These are phyloP conservation scores for Carassius carassius DNA, from an alignment of 2,113 vertebrate genomes.

Conservation along the genomic window DNA sequence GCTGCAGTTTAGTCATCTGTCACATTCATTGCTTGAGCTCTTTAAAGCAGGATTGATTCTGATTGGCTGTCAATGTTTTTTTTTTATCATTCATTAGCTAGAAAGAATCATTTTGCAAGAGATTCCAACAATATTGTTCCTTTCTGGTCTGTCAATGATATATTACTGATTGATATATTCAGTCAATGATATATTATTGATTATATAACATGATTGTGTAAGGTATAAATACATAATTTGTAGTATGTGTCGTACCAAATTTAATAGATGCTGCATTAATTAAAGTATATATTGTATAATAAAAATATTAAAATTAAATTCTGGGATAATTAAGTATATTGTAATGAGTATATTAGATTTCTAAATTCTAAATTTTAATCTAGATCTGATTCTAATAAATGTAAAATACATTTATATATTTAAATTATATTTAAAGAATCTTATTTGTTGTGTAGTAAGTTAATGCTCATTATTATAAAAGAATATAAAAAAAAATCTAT, in stretches of 20 bases:
- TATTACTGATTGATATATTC: background rate
- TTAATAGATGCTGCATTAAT: background rate
- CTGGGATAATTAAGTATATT: no score
- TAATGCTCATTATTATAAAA: background rate
- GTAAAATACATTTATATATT: background rate
- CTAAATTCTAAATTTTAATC: no score
- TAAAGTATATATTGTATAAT: background rate
- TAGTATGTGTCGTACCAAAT: background rate
- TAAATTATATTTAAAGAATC: background rate
- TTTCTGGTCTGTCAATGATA: background rate
- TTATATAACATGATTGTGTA: no score
- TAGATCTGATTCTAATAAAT: background rate
- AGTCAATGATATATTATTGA: no score
- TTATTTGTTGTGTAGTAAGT: background rate
- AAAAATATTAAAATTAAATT: background rate
- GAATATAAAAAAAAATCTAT: no score
- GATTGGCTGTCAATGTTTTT: no score
- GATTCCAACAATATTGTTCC: background rate
- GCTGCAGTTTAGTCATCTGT: no score
- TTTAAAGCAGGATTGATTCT: no score
- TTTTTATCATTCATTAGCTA: no score
- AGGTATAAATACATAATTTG: background rate
- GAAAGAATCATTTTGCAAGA: no score
- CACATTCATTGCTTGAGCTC: no score
- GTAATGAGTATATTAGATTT: no score